Evolutionary conservation across 2,888 invertebrate genomes (phyloP).

Genomic region (Hirtodrosophila histrioides): DNA sequence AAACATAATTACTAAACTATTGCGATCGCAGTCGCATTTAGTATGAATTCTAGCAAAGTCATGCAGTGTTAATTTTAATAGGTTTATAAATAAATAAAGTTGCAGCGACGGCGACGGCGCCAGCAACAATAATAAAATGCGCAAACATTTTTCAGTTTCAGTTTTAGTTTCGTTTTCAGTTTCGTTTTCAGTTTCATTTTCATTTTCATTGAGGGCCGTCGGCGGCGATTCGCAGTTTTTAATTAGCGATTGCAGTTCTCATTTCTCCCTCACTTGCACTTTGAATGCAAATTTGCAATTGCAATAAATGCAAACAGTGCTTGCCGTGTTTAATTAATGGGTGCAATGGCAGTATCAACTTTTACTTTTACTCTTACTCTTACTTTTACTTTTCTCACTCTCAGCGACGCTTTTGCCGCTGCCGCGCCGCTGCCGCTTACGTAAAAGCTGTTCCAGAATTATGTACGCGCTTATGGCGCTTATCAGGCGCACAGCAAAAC

Average conservation of each 20-base stretch:
- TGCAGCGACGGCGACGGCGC: slow-evolving; percentile 50
- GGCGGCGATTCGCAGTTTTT: slow-evolving; percentile 40
- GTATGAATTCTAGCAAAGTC: neutral
- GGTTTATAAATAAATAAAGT: slow-evolving; percentile 21
- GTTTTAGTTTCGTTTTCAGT: slow-evolving; percentile 57
- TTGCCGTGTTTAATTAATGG: slow-evolving; percentile 72
- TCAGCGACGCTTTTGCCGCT: slow-evolving; percentile 45
- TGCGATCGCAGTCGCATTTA: no score
- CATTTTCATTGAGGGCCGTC: slow-evolving; percentile 53
- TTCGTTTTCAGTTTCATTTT: slow-evolving; percentile 28
- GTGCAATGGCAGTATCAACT: slow-evolving; percentile 67
- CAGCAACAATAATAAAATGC: slow-evolving; percentile 8
- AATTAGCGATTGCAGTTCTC: slow-evolving; percentile 69
- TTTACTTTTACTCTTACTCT: slow-evolving; percentile 56
- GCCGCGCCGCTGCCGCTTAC: no score
- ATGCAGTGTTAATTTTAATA: slow-evolving; percentile 4
- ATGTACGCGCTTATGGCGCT: slow-evolving; percentile 30
- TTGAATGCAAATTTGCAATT: slow-evolving; percentile 75
- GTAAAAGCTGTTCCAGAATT: slow-evolving; percentile 67
- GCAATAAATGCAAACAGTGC: slow-evolving; percentile 22
- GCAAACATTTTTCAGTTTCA: neutral
- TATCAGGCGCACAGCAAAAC: slow-evolving; percentile 42
- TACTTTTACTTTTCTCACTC: slow-evolving; percentile 5
- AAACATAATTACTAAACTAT: no score
- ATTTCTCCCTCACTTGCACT: slow-evolving; percentile 79